Conservation (phyloP, 2,113 vertebrate genomes). For the Tylochromis polylepis region DNA sequence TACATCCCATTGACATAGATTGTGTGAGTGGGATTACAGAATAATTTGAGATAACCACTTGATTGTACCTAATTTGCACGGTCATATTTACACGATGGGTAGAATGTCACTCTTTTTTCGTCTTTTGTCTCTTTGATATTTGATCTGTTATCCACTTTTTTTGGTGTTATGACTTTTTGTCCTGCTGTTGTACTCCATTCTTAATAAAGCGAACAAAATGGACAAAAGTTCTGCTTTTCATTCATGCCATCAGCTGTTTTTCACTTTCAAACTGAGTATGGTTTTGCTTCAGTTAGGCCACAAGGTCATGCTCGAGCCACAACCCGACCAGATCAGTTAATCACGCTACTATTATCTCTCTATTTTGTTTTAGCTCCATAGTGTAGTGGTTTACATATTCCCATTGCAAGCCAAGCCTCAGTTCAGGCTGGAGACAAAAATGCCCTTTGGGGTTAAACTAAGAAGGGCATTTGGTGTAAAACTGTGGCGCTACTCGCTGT, state of each 20-base stretch:
- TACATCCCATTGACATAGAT: slow-evolving; percentile 17
- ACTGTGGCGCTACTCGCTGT: not conserved
- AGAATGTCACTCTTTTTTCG: slow-evolving; percentile 46
- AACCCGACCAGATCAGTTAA: not conserved
- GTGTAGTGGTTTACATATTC: too few relatives aligned
- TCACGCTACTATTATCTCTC: not conserved
- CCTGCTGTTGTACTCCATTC: slow-evolving; percentile 77
- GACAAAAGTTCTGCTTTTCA: slow-evolving; percentile 7
- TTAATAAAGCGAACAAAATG: slow-evolving; percentile 74
- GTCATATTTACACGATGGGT: slow-evolving; percentile 52
- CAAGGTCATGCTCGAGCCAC: not conserved
- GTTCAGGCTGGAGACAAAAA: not conserved
- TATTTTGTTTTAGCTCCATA: not conserved
- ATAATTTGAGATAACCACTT: slow-evolving; percentile 39
- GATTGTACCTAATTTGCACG: slow-evolving; percentile 60
- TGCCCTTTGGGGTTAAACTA: not conserved
- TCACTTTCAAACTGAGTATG: not conserved
- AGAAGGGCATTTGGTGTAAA: not conserved
- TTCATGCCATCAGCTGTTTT: not conserved
- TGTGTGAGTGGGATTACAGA: slow-evolving; percentile 22
- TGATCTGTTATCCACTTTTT: slow-evolving; percentile 60
- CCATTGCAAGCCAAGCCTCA: not conserved
- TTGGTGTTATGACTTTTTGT: slow-evolving; percentile 75
- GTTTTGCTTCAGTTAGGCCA: not conserved
- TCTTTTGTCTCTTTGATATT: slow-evolving; percentile 67